A percentile compares a stretch with the other conserved stretches of the same genome.
These are phyloP conservation scores for Agrilus biguttatus DNA, from an alignment of 2,888 invertebrate genomes.

Conservation along the genomic window DNA sequence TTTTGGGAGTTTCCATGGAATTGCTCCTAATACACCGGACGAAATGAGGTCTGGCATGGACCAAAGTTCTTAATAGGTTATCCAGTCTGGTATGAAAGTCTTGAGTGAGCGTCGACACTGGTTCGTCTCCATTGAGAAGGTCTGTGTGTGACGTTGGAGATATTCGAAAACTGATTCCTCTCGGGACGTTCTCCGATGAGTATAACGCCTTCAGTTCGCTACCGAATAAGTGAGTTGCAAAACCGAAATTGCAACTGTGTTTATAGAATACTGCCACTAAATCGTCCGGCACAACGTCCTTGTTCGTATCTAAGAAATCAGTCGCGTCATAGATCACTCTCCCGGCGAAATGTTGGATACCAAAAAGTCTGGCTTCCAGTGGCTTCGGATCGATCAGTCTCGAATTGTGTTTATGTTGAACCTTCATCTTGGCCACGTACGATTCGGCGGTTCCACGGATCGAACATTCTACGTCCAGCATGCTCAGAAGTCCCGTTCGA, in stretches of 20 bases:
- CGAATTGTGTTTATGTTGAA: slow-evolving; percentile 69
- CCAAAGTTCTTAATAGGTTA: slow-evolving; percentile 78
- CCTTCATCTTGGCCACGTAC: slow-evolving; percentile 65
- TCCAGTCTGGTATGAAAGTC: slow-evolving; percentile 91
- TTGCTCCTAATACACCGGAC: slow-evolving; percentile 86
- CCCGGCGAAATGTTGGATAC: slow-evolving; percentile 82
- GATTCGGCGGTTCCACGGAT: slow-evolving; percentile 67
- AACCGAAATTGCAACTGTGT: slow-evolving; percentile 89
- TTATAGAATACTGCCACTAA: slow-evolving; percentile 85
- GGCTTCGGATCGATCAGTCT: slow-evolving; percentile 68
- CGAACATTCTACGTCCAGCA: slow-evolving; percentile 85
- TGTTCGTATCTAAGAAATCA: slow-evolving; percentile 82
- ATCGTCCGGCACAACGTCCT: slow-evolving; percentile 84
- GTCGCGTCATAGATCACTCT: slow-evolving; percentile 78
- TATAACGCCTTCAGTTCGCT: slow-evolving; percentile 76
- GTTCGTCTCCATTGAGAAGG: slow-evolving; percentile 68
- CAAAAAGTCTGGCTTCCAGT: slow-evolving; percentile 67
- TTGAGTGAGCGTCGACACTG: slow-evolving; percentile 80
- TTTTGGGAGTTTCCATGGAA: slow-evolving; percentile 61
- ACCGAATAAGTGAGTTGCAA: slow-evolving; percentile 90
- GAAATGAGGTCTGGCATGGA: slow-evolving; percentile 89
- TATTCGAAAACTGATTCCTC: slow-evolving; percentile 72
- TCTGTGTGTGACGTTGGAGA: slow-evolving; percentile 81
- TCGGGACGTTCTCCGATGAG: slow-evolving; percentile 57
- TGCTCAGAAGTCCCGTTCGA: slow-evolving; percentile 79